Conservation (phyloP, 2,797 vertebrate species). For the Cossypha caffra region DNA sequence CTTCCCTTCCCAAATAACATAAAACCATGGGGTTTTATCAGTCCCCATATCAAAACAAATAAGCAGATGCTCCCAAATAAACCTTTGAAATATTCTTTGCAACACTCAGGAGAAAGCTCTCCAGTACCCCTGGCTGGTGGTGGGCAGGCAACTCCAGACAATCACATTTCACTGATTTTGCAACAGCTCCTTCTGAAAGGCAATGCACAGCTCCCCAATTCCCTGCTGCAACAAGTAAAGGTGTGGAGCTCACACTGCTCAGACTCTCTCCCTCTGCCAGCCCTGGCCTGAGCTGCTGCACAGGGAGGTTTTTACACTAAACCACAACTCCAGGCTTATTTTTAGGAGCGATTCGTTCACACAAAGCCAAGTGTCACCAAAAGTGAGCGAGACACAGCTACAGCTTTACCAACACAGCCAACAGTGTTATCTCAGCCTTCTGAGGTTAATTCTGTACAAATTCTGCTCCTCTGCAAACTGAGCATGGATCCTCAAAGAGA, state of each 20-base stretch:
- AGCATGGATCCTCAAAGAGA: neutral
- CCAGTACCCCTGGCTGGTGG: neutral
- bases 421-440: neutral
- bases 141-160: neutral
- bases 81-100: neutral
- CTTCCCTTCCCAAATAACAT: neutral
- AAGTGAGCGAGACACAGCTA: neutral
- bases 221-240: accelerated
- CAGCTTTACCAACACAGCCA: neutral
- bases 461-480: neutral
- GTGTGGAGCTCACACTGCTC: neutral
- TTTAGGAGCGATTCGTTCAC: neutral
- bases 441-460: neutral
- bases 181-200: neutral
- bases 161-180: neutral
- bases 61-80: neutral
- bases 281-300: neutral
- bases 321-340: neutral
- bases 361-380: neutral
- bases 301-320: neutral
- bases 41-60: accelerated
- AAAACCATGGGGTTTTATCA: neutral
- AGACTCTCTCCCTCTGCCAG: neutral
- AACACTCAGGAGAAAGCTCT: neutral
- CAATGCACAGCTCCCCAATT: neutral